phyloP scores from a whole-genome alignment of 2,797 vertebrate genomes.

The Novumbra hubbsi region DNA sequence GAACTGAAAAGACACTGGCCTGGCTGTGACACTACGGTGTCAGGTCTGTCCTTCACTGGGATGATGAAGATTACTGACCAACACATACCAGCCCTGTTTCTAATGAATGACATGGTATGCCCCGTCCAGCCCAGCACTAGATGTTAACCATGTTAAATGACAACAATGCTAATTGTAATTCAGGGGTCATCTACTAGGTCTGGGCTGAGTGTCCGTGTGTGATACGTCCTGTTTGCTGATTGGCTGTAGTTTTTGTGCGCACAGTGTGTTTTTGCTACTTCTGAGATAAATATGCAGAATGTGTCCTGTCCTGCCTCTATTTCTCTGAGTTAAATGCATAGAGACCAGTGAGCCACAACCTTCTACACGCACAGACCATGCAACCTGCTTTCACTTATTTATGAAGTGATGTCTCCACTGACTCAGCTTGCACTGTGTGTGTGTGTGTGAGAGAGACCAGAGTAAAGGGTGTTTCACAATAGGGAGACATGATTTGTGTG shows the following conservation, averaged over 20 bases:
- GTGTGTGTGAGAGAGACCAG: not conserved
- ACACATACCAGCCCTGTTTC: not conserved
- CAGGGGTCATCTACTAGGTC: not conserved
- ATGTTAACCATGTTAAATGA: too few relatives aligned
- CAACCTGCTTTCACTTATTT: constrained; percentile 20
- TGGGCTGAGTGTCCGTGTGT: not conserved
- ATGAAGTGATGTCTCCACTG: constrained; percentile 13
- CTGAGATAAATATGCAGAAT: not conserved
- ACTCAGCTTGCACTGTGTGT: constrained; percentile 1
- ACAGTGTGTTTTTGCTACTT: not conserved
- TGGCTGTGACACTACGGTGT: not conserved
- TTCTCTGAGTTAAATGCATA: constrained; percentile 37
- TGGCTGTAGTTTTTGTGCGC: not conserved
- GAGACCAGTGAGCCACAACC: constrained; percentile 29
- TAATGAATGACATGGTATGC: not conserved
- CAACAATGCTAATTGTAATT: too few relatives aligned
- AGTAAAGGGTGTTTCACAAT: too few relatives aligned
- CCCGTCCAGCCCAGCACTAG: not conserved
- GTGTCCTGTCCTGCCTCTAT: constrained; percentile 31
- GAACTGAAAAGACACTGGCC: not conserved
- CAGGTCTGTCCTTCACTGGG: constrained; percentile 1
- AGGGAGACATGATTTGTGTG: not conserved
- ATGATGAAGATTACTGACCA: constrained; percentile 2
- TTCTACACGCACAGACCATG: constrained; percentile 27
- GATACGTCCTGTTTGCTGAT: not conserved